Conservation (phyloP, 2,797 vertebrate genomes). For the Acanthurus lineatus region DNA sequence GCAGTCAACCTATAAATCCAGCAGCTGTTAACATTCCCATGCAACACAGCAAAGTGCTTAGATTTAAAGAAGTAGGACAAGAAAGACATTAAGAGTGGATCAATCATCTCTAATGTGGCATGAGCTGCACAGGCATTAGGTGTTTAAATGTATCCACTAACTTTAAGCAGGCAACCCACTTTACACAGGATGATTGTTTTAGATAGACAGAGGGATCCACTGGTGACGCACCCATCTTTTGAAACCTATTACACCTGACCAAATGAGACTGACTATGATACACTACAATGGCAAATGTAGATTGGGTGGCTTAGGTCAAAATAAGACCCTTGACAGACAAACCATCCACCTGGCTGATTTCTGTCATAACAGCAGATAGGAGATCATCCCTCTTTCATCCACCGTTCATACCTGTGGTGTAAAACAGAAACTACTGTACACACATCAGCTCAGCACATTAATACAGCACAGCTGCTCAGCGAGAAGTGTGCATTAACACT, state of each 20-base stretch:
- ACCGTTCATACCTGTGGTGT: not conserved
- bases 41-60: conserved; percentile 47
- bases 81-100: conserved; percentile 51
- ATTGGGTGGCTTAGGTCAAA: conserved; percentile 10
- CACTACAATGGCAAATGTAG: not conserved
- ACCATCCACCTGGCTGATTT: not conserved
- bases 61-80: conserved; percentile 30
- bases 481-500: not conserved
- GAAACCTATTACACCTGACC: conserved; percentile 34
- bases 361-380: not conserved
- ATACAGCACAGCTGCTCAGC: conserved; percentile 5
- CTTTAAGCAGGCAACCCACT: conserved; percentile 37
- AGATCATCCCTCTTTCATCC: not conserved
- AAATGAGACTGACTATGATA: not conserved
- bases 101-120: conserved; percentile 66
- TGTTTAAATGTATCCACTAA: conserved; percentile 62
- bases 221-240: not conserved
- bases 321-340: conserved; percentile 12
- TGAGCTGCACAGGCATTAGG: conserved; percentile 38
- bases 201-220: conserved; percentile 9
- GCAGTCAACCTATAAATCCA: conserved; percentile 44
- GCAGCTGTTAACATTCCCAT: conserved; percentile 36
- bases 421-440: not conserved
- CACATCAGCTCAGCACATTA: not conserved
- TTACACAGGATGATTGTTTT: conserved; percentile 37